Base-by-base conservation (phyloP, 1,140 invertebrate species). In the Melitaea cinxia region DNA sequence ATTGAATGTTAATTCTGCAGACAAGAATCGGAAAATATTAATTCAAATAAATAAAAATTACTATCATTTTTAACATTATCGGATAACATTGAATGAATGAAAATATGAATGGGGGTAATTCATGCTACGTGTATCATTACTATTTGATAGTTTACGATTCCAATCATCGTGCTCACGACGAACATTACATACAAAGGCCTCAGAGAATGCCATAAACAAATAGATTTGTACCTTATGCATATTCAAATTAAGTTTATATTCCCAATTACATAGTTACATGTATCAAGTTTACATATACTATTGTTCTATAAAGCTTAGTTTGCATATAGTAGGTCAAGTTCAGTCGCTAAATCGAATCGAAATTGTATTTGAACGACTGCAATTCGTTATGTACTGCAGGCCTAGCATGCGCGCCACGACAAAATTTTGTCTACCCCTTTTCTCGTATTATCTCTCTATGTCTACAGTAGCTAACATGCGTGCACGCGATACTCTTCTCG, bases 271-370 rank as follows among this genome's bases (percentile, higher is more conserved):
- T 17, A 42, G 17, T 9, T 33, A 14, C 12, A 28, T 5, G 5
- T 28, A 55, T 19, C 21, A 28, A 15, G 0, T 33, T n/a, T 47
- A 63, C 14, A 15, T 63, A 63, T 15, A 30, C 39, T 49, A 63
- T 63, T 55, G 60, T 63, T 63, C 39, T 55, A 47, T 49, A 59
- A 49, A 45, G 39, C 56, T 59, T 33, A 28, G 49, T 39, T 39
- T 49, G 55, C 35, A 65, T 42, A 6, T 57, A 65, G 54, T 58
- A 26, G 62, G 62, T 65, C 55, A 65, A 65, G 62, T 52, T 47
- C 55, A 58, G 52, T 58, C 37, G 30, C 6, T 55, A 24, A 47
- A 63, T 35, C 39, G 52, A 55, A 61, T 24, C 33, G 12, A 63
- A 54, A 55, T 45, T 42, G 24, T 17, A 17, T 35, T 39, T 42